phyloP scores from a whole-genome alignment of 2,888 invertebrate genomes.

The Eilema sororculum region DNA sequence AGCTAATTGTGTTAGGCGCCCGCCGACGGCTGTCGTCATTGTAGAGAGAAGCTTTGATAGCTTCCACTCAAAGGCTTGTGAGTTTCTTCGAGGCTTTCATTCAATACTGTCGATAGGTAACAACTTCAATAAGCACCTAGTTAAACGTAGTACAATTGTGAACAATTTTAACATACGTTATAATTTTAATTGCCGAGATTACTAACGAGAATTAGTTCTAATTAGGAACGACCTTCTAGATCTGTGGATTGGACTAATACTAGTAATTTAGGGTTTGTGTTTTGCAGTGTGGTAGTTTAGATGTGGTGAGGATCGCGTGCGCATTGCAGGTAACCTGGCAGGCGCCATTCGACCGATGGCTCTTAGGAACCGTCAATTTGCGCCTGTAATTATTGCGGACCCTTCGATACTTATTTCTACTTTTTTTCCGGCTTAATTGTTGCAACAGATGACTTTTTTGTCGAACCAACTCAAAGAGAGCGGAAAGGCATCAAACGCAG shows the following conservation, averaged over 20 bases:
- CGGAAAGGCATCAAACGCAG: constrained; percentile 87
- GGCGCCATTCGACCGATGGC: constrained; percentile 80
- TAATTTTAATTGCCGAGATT: constrained; percentile 25
- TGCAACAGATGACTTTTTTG: constrained; percentile 88
- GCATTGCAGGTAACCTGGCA: constrained; percentile 76
- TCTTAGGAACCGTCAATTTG: constrained; percentile 86
- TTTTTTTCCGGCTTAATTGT: constrained; percentile 85
- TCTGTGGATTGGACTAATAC: constrained; percentile 32
- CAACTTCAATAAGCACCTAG: constrained; percentile 46
- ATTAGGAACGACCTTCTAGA: constrained; percentile 29
- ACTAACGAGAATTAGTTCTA: constrained; percentile 18
- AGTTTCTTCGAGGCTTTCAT: constrained; percentile 58
- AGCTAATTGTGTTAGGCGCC: constrained; percentile 73
- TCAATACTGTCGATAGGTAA: constrained; percentile 56
- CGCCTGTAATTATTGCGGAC: constrained; percentile 87
- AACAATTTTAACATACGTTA: constrained; percentile 22
- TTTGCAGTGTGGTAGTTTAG: constrained; percentile 44
- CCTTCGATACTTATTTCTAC: constrained; percentile 87
- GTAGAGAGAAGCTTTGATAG: constrained; percentile 59
- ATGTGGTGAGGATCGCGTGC: constrained; percentile 72
- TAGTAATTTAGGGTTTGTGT: constrained; percentile 38
- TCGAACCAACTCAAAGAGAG: constrained; percentile 86
- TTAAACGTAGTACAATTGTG: constrained; percentile 45
- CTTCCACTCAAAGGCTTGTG: constrained; percentile 56
- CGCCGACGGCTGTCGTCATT: constrained; percentile 66